Evolutionary conservation across 1,140 invertebrate genomes (phyloP).

Genomic region (Teleopsis dalmanni): DNA sequence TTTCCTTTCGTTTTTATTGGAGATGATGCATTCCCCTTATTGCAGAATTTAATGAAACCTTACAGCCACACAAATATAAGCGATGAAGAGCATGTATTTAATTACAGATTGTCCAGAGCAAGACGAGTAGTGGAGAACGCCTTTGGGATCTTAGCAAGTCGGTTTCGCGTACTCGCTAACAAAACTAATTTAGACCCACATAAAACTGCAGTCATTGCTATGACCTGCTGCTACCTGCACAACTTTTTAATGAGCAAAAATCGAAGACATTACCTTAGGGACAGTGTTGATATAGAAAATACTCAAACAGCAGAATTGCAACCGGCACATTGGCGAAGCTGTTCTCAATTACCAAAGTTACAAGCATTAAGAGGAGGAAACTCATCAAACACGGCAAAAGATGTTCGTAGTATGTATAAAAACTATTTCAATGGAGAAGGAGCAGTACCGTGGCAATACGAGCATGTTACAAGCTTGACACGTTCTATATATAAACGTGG

Average conservation of each 20-base stretch:
- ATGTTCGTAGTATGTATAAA: too few relatives aligned
- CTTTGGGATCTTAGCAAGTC: constrained; percentile 47
- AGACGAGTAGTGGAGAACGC: constrained; percentile 40
- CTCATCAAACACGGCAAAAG: too few relatives aligned
- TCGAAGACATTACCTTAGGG: neutral
- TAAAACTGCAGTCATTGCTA: neutral
- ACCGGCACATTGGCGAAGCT: too few relatives aligned
- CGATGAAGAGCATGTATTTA: constrained; percentile 35
- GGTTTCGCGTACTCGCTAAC: constrained; percentile 41
- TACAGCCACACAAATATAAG: constrained; percentile 20
- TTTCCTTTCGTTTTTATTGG: constrained; percentile 36
- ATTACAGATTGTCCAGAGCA: constrained; percentile 44
- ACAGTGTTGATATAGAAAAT: too few relatives aligned
- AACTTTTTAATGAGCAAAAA: constrained; percentile 6
- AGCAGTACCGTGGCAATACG: too few relatives aligned
- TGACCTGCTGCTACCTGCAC: constrained; percentile 7
- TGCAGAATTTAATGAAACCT: constrained; percentile 37
- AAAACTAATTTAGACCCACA: constrained; percentile 19
- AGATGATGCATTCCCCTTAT: constrained; percentile 42
- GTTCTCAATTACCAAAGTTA: too few relatives aligned
- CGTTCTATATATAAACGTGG: too few relatives aligned
- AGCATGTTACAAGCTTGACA: too few relatives aligned
- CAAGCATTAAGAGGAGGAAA: too few relatives aligned
- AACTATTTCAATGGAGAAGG: too few relatives aligned
- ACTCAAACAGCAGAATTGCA: too few relatives aligned